Base-by-base conservation (phyloP, 2,797 vertebrate species). In the Ispidina lecontei region DNA sequence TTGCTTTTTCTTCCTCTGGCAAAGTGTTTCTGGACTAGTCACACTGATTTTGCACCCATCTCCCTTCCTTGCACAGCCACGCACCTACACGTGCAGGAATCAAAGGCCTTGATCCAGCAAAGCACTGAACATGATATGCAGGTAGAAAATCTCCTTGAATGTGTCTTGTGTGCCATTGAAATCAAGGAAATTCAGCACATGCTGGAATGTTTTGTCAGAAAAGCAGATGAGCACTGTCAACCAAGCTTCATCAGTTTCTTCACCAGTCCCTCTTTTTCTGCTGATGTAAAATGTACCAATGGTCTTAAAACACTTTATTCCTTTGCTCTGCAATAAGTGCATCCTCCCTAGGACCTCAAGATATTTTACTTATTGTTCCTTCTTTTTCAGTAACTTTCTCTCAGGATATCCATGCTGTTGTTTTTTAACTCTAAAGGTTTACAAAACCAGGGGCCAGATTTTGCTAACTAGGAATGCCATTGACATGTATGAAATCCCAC, bases 391-490 rank as follows among this genome's bases (percentile, higher is more conserved):
- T 58, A 79, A 21, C 13, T 58, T 68, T 77, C 49, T 86, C 51
- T 75, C 2, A 2, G 0, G 33, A 3, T 77, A 37, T 70, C 28
- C n/a, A 10, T 35, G 35, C 22, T 51, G 22, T 9, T 68, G 20
- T 51, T 65, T 33, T 81, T 92, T 93, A 83, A 63, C 67, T 81
- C 6, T 52, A 72, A 39, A 87, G 29, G 43, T 77, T 77, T 90
- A 51, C 58, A 73, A 89, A 89, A 63, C 6, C 12, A 58, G 15
- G 39, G 16, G 39, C n/a, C 21, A 41, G 25, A 25, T 77, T 93
- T 83, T 87, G 47, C 74, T 79, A 87, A 49, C 17, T 37, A 41
- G 49, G n/a, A 82, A 47, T 49, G 25, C 37, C 12, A 1, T 28
- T 28, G 31, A 12, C 35, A 23, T 25, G 15, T 67, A 14, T 82